Conservation (phyloP, 2,797 vertebrate species). For the Enteromius afrohamiltoni region DNA sequence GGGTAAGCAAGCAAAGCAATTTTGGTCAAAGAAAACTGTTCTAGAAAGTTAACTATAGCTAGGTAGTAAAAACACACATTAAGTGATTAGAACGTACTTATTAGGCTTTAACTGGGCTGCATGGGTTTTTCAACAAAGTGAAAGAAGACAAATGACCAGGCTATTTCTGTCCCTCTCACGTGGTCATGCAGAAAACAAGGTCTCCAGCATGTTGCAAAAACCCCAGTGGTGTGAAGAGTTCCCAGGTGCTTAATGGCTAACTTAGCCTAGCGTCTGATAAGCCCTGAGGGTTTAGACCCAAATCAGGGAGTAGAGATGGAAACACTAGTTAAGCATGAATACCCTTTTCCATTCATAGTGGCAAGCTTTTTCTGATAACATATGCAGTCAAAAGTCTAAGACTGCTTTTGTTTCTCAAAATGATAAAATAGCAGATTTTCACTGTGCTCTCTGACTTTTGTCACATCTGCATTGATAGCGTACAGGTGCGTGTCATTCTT, state of each 20-base stretch:
- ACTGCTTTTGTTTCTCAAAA: neutral
- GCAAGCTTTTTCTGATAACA: neutral
- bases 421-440: neutral
- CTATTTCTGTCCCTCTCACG: slow-evolving; percentile 24
- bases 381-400: neutral
- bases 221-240: neutral
- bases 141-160: slow-evolving; percentile 16
- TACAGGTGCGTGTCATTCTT: no score
- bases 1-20: neutral
- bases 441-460: neutral
- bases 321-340: slow-evolving; percentile 20
- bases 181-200: slow-evolving; percentile 11
- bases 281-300: slow-evolving; percentile 59
- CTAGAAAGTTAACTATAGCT: neutral
- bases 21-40: neutral
- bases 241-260: slow-evolving; percentile 66
- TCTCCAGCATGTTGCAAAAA: slow-evolving; percentile 3
- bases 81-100: no score
- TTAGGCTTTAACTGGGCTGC: no score
- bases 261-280: slow-evolving; percentile 30
- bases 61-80: neutral
- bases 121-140: no score
- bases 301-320: slow-evolving; percentile 45
- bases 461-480: neutral
- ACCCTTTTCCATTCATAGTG: neutral